Conservation (phyloP, 1,140 invertebrate species). For the Macrobrachium nipponense region DNA sequence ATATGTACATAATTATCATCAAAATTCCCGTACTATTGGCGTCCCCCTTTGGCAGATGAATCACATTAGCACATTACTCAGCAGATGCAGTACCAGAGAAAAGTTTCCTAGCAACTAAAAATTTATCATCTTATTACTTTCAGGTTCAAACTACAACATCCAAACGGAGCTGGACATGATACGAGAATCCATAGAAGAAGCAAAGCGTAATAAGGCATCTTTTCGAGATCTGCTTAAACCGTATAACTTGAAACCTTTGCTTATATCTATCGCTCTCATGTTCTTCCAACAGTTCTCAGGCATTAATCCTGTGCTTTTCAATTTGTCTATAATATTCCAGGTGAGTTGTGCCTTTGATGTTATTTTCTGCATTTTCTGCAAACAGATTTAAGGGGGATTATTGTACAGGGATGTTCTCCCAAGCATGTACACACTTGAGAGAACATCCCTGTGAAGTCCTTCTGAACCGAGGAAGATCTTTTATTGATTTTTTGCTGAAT, state of each 20-base stretch:
- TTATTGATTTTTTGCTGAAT: too few species aligned
- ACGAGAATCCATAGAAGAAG: slow-evolving; percentile 26
- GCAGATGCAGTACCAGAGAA: too few species aligned
- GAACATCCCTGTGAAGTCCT: too few species aligned
- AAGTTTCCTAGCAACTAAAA: not conserved
- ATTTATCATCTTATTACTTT: not conserved
- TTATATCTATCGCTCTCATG: slow-evolving; percentile 67
- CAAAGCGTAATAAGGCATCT: slow-evolving; percentile 28
- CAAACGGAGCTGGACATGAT: slow-evolving; percentile 46
- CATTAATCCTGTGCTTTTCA: slow-evolving; percentile 68
- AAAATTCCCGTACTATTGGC: too few species aligned
- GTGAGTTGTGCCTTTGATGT: not conserved
- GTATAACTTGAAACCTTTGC: slow-evolving; percentile 64
- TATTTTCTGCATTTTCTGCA: too few species aligned
- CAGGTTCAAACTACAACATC: slow-evolving; percentile 39
- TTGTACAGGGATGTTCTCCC: too few species aligned
- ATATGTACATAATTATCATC: too few species aligned
- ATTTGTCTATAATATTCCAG: slow-evolving; percentile 58
- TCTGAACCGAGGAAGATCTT: too few species aligned
- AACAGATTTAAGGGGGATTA: too few species aligned
- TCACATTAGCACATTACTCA: too few species aligned
- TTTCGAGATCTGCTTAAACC: slow-evolving; percentile 64
- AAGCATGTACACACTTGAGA: too few species aligned
- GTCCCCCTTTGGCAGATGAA: too few species aligned
- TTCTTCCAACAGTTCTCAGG: slow-evolving; percentile 69